Evolutionary conservation across 2,797 vertebrate genomes (phyloP), one percentile per base, ranked within the genome.

Genomic region (Takifugu ocellatus): DNA sequence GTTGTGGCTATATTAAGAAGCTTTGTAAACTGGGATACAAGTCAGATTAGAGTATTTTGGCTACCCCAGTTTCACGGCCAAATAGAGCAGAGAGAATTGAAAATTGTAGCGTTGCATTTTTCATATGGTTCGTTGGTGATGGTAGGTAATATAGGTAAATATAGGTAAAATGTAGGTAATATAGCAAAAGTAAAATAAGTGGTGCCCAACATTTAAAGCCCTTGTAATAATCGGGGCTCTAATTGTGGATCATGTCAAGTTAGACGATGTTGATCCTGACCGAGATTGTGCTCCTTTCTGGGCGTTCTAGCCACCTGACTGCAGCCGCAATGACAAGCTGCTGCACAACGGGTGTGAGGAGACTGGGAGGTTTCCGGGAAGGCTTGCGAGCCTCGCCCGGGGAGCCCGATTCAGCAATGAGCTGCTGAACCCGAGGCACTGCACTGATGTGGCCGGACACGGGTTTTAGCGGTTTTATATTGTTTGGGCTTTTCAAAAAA

Each of bases 391-490:
- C 69, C 71, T 82, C 69, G 72, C 76, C 81, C 51, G 66, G 61
- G 66, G 64, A 68, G 61, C 51, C 29, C 59, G 70, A 74, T 84
- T 78, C 80, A 75, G 71, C 77, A 54, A 57, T 48, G 72, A 85
- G 87, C 78, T 52, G 70, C 74, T 82, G 87, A 88, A 88, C 88
- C 81, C 72, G 46, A 56, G 62, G 75, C 75, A 55, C 59, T 74
- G 56, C 72, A 86, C 81, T 89, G 88, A 90, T 93, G 90, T 90
- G 89, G 89, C 73, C 24, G 5, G 56, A 70, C 77, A 85, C 75
- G 1, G 77, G 87, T 92, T 91, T 84, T 82, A 68, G 87, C 2
- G 87, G 89, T 87, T 90, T 88, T 75, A 86, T 78, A 84, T 89
- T 86, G 81, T 91, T 90, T 84, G 63, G 70, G 65, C 63, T 83